phyloP scores from a whole-genome alignment of 2,888 invertebrate species.

The Drosophila peninsularis region DNA sequence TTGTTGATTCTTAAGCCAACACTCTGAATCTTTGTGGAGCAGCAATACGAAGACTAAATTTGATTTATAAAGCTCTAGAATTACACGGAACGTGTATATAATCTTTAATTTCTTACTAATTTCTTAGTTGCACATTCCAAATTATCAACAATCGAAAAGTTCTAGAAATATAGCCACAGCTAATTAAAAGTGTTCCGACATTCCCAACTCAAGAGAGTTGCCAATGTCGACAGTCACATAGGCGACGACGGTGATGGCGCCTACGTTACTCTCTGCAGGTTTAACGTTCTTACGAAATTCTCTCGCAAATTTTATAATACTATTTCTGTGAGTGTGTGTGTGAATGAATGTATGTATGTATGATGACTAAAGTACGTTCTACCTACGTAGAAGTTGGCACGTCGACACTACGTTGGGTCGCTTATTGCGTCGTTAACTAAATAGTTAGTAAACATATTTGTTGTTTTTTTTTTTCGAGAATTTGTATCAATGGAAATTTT shows the following conservation, averaged over 20 bases:
- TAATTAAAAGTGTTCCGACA: conserved; percentile 14
- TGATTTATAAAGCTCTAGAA: neutral
- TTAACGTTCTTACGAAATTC: conserved; percentile 60
- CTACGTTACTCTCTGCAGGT: conserved; percentile 45
- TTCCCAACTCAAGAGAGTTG: conserved; percentile 17
- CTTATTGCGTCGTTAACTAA: conserved; percentile 45
- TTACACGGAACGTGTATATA: neutral
- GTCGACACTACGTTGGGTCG: conserved; percentile 30
- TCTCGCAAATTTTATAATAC: conserved; percentile 63
- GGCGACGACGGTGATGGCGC: conserved; percentile 5
- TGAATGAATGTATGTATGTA: neutral
- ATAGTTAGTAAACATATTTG: conserved; percentile 17
- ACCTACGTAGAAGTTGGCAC: conserved; percentile 57
- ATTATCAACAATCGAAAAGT: conserved; percentile 16
- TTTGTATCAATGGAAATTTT: neutral
- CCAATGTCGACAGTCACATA: conserved; percentile 18
- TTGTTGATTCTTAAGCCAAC: neutral
- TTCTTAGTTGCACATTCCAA: neutral
- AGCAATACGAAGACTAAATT: too few relatives aligned
- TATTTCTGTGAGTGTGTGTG: neutral
- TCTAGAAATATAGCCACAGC: conserved; percentile 29
- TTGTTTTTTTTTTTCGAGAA: neutral
- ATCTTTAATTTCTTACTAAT: neutral
- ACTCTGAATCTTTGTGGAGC: too few relatives aligned
- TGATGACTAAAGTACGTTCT: conserved; percentile 51